phyloP scores from a whole-genome alignment of 23 tunicate species.

The Pegea sp. region DNA sequence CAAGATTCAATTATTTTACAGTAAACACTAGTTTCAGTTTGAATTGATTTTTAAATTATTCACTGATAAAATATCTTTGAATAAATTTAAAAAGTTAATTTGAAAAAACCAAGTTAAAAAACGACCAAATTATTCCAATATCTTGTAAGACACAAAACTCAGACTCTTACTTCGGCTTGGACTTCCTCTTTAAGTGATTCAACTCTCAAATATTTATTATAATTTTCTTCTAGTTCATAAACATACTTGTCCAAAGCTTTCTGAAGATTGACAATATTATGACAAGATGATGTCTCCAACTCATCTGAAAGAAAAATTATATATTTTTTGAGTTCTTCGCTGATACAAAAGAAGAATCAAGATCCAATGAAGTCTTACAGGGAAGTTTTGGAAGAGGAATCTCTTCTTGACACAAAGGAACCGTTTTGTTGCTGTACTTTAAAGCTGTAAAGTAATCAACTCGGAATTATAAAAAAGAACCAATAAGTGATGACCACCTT shows the following conservation, averaged over 20 bases:
- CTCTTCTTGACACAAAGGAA: neutral
- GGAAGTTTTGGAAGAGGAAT: neutral
- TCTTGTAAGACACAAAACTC: neutral
- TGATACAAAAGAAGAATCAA: neutral
- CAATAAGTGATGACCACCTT: slow-evolving; percentile 1
- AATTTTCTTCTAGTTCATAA: slow-evolving; percentile 54
- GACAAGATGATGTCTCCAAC: neutral
- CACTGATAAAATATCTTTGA: too few species aligned
- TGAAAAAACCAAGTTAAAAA: too few species aligned
- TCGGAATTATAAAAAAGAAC: neutral
- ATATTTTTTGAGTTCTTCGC: too few species aligned
- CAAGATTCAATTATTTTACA: neutral
- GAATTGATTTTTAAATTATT: too few species aligned
- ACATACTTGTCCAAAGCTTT: slow-evolving; percentile 42
- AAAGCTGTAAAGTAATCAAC: neutral
- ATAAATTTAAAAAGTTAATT: too few species aligned
- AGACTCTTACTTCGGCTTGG: slow-evolving; percentile 20
- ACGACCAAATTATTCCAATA: too few species aligned
- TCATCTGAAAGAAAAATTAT: slow-evolving; percentile 12
- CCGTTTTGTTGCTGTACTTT: neutral
- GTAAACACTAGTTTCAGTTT: too few species aligned
- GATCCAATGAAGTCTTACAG: neutral
- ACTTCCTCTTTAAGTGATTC: slow-evolving; percentile 57
- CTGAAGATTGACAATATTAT: slow-evolving; percentile 29
- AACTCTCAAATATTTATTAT: slow-evolving; percentile 43